Evolutionary conservation across 2,888 invertebrate species (phyloP).

Genomic region (Luffia ferchaultella): DNA sequence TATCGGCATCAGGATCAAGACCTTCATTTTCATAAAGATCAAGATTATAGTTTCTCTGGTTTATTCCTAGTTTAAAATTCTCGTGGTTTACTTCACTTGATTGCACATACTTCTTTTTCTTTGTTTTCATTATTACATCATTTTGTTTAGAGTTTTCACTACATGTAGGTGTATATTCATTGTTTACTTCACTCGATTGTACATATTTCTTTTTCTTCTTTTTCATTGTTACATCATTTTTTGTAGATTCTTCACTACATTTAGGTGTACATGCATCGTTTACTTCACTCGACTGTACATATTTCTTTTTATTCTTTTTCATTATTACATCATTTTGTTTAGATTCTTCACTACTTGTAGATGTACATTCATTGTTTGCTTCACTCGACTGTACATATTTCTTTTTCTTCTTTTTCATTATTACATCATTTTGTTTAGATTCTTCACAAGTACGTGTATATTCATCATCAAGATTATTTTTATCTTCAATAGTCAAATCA

Average conservation of each 20-base stretch:
- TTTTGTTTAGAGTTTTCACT: constrained; percentile 8
- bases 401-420: constrained; percentile 14
- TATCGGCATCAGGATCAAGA: too few species aligned
- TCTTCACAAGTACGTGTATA: constrained; percentile 15
- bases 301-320: constrained; percentile 11
- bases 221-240: constrained; percentile 14
- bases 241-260: constrained; percentile 13
- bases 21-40: too few species aligned
- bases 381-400: constrained; percentile 7
- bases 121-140: constrained; percentile 9
- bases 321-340: constrained; percentile 15
- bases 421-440: constrained; percentile 12
- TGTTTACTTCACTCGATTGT: constrained; percentile 7
- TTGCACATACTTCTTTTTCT: constrained; percentile 12
- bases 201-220: constrained; percentile 2
- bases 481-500: too few species aligned
- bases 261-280: constrained; percentile 14
- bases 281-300: constrained; percentile 7
- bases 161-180: constrained; percentile 18
- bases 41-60: too few species aligned
- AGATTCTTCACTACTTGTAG: constrained; percentile 16
- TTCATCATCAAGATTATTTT: constrained; percentile 8
- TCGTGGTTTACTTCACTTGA: constrained; percentile 15
- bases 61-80: too few species aligned
- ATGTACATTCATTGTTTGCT: constrained; percentile 10